Conservation (phyloP, 2,888 invertebrate genomes). For the Leptodirus hochenwartii region DNA sequence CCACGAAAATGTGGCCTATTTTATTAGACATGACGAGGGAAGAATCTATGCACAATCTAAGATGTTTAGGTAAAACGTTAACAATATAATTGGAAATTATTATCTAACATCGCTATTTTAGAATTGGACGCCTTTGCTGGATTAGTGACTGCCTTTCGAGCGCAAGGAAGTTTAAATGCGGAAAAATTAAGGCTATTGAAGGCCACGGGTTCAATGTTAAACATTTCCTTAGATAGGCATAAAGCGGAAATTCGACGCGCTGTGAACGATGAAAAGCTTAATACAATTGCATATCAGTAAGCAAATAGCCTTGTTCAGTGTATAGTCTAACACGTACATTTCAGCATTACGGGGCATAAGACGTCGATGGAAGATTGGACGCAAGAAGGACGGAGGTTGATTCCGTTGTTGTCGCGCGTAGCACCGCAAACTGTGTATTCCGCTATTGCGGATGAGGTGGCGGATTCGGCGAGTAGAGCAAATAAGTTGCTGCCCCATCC, state of each 20-base stretch:
- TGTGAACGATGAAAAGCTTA: conserved; percentile 77
- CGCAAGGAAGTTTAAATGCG: conserved; percentile 73
- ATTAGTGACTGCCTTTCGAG: conserved; percentile 77
- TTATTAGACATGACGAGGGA: conserved; percentile 71
- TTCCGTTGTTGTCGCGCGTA: conserved; percentile 69
- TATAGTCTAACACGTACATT: conserved; percentile 10
- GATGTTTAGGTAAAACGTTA: conserved; percentile 56
- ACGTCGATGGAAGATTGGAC: conserved; percentile 60
- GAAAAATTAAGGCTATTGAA: conserved; percentile 70
- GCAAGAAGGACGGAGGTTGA: conserved; percentile 66
- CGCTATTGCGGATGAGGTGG: conserved; percentile 64
- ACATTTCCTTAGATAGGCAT: conserved; percentile 81
- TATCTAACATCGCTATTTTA: conserved; percentile 28
- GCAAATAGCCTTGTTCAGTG: conserved; percentile 16
- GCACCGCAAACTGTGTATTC: conserved; percentile 72
- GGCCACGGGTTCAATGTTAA: conserved; percentile 63
- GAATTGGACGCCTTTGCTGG: conserved; percentile 86
- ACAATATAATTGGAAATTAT: conserved; percentile 10
- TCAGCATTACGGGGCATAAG: conserved; percentile 44
- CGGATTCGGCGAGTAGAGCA: conserved; percentile 41
- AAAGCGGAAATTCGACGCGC: conserved; percentile 82
- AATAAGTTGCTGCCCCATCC: conserved; percentile 39
- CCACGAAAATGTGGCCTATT: conserved; percentile 43
- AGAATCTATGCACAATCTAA: conserved; percentile 73
- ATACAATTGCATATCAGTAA: conserved; percentile 81